A percentile compares a stretch with the other conserved stretches of the same genome.
phyloP scores from a whole-genome alignment of 2,113 vertebrate species.

The Paratilapia polleni region DNA sequence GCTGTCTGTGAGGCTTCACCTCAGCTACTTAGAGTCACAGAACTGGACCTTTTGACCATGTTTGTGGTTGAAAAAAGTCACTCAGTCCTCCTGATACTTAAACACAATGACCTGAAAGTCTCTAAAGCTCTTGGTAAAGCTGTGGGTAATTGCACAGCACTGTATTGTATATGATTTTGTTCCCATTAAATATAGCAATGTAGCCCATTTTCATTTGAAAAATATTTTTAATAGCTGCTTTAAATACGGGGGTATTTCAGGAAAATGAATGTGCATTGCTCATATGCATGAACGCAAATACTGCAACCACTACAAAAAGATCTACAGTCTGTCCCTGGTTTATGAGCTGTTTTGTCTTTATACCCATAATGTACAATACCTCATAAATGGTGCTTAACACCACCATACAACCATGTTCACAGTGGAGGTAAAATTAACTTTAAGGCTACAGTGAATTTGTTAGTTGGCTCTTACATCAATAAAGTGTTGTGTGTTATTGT shows the following conservation, averaged over 20 bases:
- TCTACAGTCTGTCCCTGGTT: conserved; percentile 13
- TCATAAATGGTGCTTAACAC: conserved; percentile 49
- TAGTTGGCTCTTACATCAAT: conserved; percentile 45
- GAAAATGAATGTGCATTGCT: background rate
- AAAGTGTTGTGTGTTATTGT: conserved; percentile 60
- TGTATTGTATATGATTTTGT: background rate
- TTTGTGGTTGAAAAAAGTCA: too few species aligned
- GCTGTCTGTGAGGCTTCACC: too few species aligned
- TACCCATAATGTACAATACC: conserved; percentile 20
- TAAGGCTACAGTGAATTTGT: conserved; percentile 19
- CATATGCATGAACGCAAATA: background rate
- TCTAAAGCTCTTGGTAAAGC: background rate
- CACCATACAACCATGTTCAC: conserved; percentile 11
- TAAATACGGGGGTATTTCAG: background rate
- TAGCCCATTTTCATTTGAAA: background rate
- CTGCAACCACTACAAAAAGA: conserved; percentile 10
- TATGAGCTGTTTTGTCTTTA: conserved; percentile 35
- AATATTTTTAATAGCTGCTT: background rate
- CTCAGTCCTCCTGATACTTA: too few species aligned
- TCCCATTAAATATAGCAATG: background rate
- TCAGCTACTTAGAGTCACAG: too few species aligned
- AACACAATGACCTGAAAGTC: background rate
- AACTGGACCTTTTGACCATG: too few species aligned
- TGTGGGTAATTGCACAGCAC: background rate
- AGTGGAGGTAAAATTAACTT: conserved; percentile 34